Evolutionary conservation across 2,797 vertebrate genomes (phyloP).

Genomic region (Leucoraja ocellata): DNA sequence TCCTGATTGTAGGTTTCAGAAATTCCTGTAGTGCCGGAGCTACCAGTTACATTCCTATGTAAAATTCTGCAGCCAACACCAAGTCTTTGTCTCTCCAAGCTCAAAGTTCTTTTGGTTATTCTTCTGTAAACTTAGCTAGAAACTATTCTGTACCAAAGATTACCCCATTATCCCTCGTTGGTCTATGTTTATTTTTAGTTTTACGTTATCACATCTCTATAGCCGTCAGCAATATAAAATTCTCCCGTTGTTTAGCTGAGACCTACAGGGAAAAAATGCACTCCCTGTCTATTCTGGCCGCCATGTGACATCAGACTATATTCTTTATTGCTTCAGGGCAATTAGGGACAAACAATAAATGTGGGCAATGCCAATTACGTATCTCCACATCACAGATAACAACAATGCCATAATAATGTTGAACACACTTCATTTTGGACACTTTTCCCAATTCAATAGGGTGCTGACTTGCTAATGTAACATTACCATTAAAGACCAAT

Average conservation of each 20-base stretch:
- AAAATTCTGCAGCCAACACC: too few relatives aligned
- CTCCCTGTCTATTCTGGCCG: too few relatives aligned
- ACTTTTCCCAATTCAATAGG: too few relatives aligned
- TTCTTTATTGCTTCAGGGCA: too few relatives aligned
- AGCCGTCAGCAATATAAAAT: too few relatives aligned
- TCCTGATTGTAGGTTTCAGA: neutral
- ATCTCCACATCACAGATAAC: too few relatives aligned
- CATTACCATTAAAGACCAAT: neutral
- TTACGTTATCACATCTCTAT: neutral
- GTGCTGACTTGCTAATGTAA: neutral
- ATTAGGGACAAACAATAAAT: too few relatives aligned
- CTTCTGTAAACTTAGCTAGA: neutral
- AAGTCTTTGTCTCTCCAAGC: neutral
- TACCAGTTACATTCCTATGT: neutral
- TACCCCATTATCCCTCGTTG: neutral
- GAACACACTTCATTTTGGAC: neutral
- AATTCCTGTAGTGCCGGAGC: too few relatives aligned
- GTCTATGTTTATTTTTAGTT: too few relatives aligned
- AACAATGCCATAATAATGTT: neutral
- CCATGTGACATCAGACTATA: too few relatives aligned
- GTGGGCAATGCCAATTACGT: too few relatives aligned
- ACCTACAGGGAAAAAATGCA: too few relatives aligned
- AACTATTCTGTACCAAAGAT: neutral
- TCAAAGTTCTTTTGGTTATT: neutral
- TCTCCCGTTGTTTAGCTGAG: neutral